Base-by-base conservation (phyloP, 64 coral and sea anemone species). In the Porites lutea region DNA sequence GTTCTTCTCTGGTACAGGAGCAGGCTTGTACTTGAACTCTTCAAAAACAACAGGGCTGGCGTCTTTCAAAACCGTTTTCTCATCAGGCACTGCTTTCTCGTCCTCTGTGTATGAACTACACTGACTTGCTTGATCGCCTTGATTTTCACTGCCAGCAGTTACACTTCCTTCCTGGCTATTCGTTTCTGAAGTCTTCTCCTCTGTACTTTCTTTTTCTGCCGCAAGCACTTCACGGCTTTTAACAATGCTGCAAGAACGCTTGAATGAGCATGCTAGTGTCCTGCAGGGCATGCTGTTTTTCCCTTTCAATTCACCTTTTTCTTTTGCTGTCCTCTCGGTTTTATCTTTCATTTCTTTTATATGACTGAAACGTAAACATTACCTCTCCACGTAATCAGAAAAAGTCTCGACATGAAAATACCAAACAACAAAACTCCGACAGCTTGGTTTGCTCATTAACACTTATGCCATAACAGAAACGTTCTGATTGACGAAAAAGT, bases 171-270 rank as follows among this genome's bases (percentile, higher is more conserved):
- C 44, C 13, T n/a, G 19, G 15, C 15, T 84, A 0, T 84, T 47
- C 11, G 61, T 84, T 51, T 79, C 74, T 8, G 20, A 49, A 13
- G n/a, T 68, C 4, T n/a, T 47, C 19, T 90, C 27, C 10, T 66
- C 77, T 47, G 8, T 37, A 54, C 72, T 71, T 18, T 66, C 60
- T 37, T 43, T 27, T 57, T 90, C 55, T n/a, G 27, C 19, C 22
- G 64, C 52, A 52, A 72, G 49, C 54, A 82, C 88, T 12, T 90
- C 77, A 13, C 1, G 49, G 66, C 76, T 72, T 54, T 90, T 90
- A n/a, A 90, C 88, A 71, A 90, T 59, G 68, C 88, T 90, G 63
- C 6, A 79, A 84, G 81, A 84, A 84, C 46, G 81, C 81, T 84
- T 69, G 81, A 84, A 84, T 84, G 81, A 84, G 63, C 81, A 84